A percentile compares a stretch with the other conserved stretches of the same genome.
Conservation (phyloP, 2,888 invertebrate genomes). For the Limnephilus auricula region DNA sequence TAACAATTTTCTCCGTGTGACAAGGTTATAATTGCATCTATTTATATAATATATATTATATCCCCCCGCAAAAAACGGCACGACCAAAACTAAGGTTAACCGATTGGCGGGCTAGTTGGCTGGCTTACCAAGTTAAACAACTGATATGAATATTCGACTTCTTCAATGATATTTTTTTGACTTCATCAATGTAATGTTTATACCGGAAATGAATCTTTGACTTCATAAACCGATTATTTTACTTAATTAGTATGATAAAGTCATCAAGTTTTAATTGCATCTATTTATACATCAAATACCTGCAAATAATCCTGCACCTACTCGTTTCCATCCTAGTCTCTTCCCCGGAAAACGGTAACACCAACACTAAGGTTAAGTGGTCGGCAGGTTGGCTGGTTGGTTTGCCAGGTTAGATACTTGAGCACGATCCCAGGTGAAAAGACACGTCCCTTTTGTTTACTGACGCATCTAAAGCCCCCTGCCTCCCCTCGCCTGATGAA, state of each 20-base stretch:
- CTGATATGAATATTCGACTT: too few relatives aligned
- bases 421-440: constrained; percentile 39
- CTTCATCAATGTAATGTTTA: too few relatives aligned
- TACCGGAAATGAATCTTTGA: too few relatives aligned
- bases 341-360: background rate
- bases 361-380: constrained; percentile 43
- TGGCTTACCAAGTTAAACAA: constrained; percentile 14
- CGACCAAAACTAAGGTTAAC: constrained; percentile 26
- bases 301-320: too few relatives aligned
- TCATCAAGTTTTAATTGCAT: background rate
- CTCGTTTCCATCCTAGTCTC: background rate
- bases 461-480: background rate
- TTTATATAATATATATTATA: background rate
- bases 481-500: constrained; percentile 30
- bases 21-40: too few relatives aligned
- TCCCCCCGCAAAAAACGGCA: background rate
- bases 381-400: background rate
- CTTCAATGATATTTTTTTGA: too few relatives aligned
- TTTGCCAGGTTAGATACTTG: constrained; percentile 28
- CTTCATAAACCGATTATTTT: too few relatives aligned
- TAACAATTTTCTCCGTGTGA: too few relatives aligned
- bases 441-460: constrained; percentile 35
- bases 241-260: too few relatives aligned
- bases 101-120: background rate
- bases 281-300: background rate